A percentile compares a stretch with the other conserved stretches of the same genome.
phyloP scores from a whole-genome alignment of 2,797 vertebrate species.

The Brachymystax lenok region DNA sequence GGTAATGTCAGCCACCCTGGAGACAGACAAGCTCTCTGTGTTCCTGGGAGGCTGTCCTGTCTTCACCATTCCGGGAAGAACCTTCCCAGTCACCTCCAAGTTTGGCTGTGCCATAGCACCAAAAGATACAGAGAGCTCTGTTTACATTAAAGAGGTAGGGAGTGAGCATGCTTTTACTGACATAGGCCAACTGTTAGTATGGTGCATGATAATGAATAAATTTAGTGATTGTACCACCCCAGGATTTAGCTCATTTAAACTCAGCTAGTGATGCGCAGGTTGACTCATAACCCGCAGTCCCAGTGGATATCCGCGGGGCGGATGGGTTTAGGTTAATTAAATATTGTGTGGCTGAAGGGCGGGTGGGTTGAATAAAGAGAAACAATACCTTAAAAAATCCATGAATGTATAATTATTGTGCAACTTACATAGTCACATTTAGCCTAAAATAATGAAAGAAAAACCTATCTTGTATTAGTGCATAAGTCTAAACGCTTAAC shows the following conservation, averaged over 20 bases:
- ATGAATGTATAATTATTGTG: too few species aligned
- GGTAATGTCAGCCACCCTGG: slow-evolving; percentile 97
- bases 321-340: too few species aligned
- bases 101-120: too few species aligned
- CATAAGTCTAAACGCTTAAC: too few species aligned
- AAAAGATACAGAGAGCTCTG: slow-evolving; percentile 82
- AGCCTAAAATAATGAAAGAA: too few species aligned
- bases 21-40: slow-evolving; percentile 86
- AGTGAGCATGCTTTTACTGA: neutral
- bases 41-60: slow-evolving; percentile 89
- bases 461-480: too few species aligned
- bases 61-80: slow-evolving; percentile 90
- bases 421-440: too few species aligned
- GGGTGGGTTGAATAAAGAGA: too few species aligned
- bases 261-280: slow-evolving; percentile 9
- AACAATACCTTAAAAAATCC: too few species aligned
- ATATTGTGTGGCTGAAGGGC: too few species aligned
- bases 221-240: neutral
- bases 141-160: slow-evolving; percentile 90
- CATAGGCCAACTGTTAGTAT: neutral
- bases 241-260: neutral
- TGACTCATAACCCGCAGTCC: too few species aligned
- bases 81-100: slow-evolving; percentile 86
- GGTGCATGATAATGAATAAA: neutral
- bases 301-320: too few species aligned